These are phyloP conservation scores for Colaptes auratus DNA, from an alignment of 2,113 vertebrate species.

Conservation along the genomic window DNA sequence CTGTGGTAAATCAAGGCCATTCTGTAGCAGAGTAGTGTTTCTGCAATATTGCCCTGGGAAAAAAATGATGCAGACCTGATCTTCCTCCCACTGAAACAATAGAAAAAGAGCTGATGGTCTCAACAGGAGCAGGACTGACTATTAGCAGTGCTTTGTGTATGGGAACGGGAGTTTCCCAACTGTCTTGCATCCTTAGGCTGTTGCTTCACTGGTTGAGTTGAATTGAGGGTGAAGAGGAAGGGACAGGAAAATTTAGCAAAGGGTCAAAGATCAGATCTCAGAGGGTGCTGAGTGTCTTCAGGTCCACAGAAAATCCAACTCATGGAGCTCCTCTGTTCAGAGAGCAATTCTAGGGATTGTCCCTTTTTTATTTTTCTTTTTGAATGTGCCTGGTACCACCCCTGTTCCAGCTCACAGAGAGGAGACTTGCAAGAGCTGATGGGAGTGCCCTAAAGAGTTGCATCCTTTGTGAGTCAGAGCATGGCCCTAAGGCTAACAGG, in stretches of 20 bases:
- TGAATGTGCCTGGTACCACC: neutral
- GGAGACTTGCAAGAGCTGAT: fast-evolving
- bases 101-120: neutral
- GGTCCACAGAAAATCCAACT: neutral
- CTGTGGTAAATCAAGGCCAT: neutral
- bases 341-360: neutral
- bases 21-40: neutral
- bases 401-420: neutral
- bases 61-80: neutral
- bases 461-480: neutral
- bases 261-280: neutral
- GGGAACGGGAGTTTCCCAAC: neutral
- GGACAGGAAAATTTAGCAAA: neutral
- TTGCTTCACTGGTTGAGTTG: neutral
- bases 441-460: neutral
- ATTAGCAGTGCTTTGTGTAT: neutral
- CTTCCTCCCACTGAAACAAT: neutral
- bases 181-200: neutral
- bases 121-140: neutral
- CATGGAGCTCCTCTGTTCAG: neutral
- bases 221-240: neutral
- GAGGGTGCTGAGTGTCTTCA: neutral
- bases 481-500: neutral
- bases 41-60: neutral
- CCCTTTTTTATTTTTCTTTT: neutral